Conservation (phyloP, 2,888 invertebrate species). For the Andrena praecox region DNA sequence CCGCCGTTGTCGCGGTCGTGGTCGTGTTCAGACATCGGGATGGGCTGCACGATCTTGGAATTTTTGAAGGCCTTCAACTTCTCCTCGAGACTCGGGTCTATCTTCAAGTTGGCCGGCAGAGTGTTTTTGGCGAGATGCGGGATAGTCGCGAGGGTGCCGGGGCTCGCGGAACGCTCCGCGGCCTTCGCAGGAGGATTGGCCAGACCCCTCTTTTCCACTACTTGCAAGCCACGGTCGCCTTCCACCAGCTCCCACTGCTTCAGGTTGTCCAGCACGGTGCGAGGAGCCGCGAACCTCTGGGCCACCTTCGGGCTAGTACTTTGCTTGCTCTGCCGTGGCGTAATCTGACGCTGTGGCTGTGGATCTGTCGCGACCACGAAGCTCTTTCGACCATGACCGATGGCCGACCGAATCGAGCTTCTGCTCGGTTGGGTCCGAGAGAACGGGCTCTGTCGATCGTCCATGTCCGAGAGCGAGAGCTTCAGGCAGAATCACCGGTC, state of each 20-base stretch:
- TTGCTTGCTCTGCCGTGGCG: constrained; percentile 31
- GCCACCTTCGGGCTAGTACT: constrained; percentile 34
- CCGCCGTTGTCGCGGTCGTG: constrained; percentile 1
- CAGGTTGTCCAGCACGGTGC: constrained; percentile 70
- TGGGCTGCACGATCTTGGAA: constrained; percentile 74
- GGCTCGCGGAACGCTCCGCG: constrained; percentile 4
- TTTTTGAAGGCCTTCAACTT: constrained; percentile 75
- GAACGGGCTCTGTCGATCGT: constrained; percentile 73
- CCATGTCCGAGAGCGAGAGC: constrained; percentile 63
- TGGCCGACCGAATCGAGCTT: constrained; percentile 53
- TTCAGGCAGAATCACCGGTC: background rate
- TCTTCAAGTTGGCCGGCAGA: constrained; percentile 17
- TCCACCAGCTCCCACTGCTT: constrained; percentile 81
- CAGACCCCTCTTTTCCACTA: constrained; percentile 81
- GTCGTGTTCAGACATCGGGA: constrained; percentile 37
- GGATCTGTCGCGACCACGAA: background rate
- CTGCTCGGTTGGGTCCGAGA: constrained; percentile 71
- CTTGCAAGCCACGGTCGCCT: constrained; percentile 82
- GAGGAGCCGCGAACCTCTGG: constrained; percentile 48
- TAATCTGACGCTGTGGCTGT: constrained; percentile 1
- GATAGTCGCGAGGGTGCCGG: background rate
- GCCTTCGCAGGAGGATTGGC: constrained; percentile 1
- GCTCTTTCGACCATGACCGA: constrained; percentile 46
- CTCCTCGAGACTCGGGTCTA: constrained; percentile 69
- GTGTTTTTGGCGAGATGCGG: constrained; percentile 14